These are phyloP conservation scores for Syrrhaptes paradoxus DNA, from an alignment of 2,113 vertebrate genomes.

Conservation along the genomic window DNA sequence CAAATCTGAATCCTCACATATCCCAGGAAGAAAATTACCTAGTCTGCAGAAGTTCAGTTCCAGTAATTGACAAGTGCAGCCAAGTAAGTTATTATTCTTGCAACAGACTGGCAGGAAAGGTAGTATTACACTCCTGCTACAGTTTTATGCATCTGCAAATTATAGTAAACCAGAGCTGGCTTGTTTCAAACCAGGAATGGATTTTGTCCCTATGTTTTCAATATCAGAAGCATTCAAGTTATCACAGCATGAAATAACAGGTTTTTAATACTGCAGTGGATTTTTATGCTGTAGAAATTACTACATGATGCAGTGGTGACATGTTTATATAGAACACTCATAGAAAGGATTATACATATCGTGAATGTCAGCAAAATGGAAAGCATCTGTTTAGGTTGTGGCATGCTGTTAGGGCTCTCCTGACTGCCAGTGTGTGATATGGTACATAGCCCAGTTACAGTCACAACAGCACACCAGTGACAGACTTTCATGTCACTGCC, in stretches of 20 bases:
- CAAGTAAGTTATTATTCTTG: background rate
- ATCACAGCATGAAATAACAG: slow-evolving; percentile 66
- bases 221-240: slow-evolving; percentile 63
- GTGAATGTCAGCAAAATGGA: slow-evolving; percentile 57
- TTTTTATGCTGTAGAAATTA: slow-evolving; percentile 60
- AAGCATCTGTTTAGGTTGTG: slow-evolving; percentile 58
- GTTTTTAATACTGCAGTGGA: slow-evolving; percentile 44
- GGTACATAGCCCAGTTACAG: background rate
- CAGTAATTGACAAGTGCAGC: background rate
- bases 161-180: slow-evolving; percentile 15
- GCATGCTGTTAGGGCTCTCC: slow-evolving; percentile 26
- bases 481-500: background rate
- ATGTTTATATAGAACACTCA: slow-evolving; percentile 57
- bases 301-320: slow-evolving; percentile 62
- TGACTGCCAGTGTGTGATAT: slow-evolving; percentile 1
- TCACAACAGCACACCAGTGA: background rate
- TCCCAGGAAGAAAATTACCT: background rate
- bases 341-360: slow-evolving; percentile 60
- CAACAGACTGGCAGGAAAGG: slow-evolving; percentile 5
- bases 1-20: background rate
- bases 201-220: slow-evolving; percentile 41
- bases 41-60: background rate
- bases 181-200: background rate
- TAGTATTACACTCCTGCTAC: slow-evolving; percentile 7
- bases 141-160: slow-evolving; percentile 50